These are phyloP conservation scores for Siphamia tubifer DNA, from an alignment of 2,113 vertebrate genomes.

Conservation along the genomic window DNA sequence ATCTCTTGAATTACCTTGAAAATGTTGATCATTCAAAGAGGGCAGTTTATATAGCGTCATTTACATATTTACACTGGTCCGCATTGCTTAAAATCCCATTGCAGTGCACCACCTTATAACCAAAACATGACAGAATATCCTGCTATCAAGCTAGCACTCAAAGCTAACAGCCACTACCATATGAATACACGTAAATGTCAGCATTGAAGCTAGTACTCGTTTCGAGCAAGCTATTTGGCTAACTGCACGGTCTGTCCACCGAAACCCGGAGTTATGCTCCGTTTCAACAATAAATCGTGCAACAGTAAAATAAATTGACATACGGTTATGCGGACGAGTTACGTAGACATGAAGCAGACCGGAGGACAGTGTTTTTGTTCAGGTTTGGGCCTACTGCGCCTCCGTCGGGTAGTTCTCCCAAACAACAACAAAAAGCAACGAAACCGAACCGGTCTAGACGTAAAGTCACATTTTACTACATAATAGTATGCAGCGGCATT, in stretches of 20 bases:
- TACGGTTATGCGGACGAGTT: neutral
- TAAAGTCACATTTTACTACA: too few species aligned
- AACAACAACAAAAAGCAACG: conserved; percentile 65
- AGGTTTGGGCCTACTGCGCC: conserved; percentile 42
- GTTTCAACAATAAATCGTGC: rapidly evolving
- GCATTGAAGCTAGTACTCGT: conserved; percentile 44
- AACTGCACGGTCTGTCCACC: neutral
- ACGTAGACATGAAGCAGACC: neutral
- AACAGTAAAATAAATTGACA: neutral
- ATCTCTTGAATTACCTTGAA: neutral
- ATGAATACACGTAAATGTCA: conserved; percentile 23
- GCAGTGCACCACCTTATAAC: neutral
- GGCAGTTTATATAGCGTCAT: too few species aligned
- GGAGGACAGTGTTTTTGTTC: neutral
- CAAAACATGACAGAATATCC: neutral
- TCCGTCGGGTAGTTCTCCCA: conserved; percentile 28
- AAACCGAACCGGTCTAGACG: too few species aligned
- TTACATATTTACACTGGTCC: too few species aligned
- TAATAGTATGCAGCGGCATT: too few species aligned
- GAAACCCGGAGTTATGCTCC: rapidly evolving
- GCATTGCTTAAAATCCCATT: neutral
- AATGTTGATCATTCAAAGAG: too few species aligned
- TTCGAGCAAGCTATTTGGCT: neutral
- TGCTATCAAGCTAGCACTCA: neutral
- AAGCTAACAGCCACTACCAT: conserved; percentile 10